Conservation (phyloP, 1,140 invertebrate genomes). For the Brachionus calyciflorus region DNA sequence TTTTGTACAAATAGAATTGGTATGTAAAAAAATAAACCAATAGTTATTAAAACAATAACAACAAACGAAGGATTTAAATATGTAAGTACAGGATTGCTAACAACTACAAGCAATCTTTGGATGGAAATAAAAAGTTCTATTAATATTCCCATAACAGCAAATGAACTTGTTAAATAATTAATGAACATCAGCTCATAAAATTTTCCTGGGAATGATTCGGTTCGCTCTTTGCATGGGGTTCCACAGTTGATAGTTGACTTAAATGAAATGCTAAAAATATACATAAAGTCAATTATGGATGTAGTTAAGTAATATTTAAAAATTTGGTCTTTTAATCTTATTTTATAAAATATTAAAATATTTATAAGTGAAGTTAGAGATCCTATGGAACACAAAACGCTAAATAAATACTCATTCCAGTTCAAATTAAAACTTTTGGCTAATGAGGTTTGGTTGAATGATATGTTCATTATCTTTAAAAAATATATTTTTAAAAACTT, state of each 20-base stretch:
- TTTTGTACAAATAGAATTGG: constrained; percentile 11
- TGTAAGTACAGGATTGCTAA: background rate
- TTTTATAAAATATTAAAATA: background rate
- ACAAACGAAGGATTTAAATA: background rate
- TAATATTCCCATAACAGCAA: constrained; percentile 7
- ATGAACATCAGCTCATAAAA: background rate
- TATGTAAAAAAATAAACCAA: background rate
- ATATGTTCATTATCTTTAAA: too few species aligned
- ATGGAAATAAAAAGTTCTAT: constrained; percentile 25
- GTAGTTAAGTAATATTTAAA: background rate
- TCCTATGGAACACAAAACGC: background rate
- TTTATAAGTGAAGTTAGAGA: constrained; percentile 3
- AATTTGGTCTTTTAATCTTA: background rate
- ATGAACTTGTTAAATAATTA: constrained; percentile 1
- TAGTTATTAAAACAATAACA: background rate
- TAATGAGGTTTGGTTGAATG: too few species aligned
- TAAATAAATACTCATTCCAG: background rate
- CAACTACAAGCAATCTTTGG: constrained; percentile 2
- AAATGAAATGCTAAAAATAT: background rate
- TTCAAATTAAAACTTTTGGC: too few species aligned
- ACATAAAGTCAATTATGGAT: background rate
- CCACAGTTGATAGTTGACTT: background rate
- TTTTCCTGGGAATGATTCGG: background rate
- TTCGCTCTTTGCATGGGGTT: background rate
- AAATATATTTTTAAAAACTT: too few species aligned